Base-by-base conservation (phyloP, 1,140 invertebrate genomes). In the Drosophila jambulina region DNA sequence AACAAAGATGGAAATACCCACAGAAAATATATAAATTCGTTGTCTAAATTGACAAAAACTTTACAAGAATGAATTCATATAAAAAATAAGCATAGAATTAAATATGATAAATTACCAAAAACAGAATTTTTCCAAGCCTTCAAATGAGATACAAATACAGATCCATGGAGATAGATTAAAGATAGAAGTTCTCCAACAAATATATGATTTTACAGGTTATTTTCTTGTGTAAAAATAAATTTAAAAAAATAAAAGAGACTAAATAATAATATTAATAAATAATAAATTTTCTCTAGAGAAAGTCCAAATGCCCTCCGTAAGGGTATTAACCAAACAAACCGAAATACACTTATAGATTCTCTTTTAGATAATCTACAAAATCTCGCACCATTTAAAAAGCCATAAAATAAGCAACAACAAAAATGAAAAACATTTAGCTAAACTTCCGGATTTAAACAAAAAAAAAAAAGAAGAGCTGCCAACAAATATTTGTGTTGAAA, bases 351-450 rank as follows among this genome's bases (percentile, higher is more conserved):
- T 64, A 76, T 49, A 58, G 43, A 71, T 71, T 60, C 34, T 34
- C 36, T 62, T 42, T 46, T 76, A 45, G 45, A 63, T 43, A 54
- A 75, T 63, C 46, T 74, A 57, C 69, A 56, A 42, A 72, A 64
- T 68, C 58, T 68, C 63, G 80, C 69, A 59, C 57, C 75, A 75
- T 82, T 82, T 75, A 83, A 84, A 80, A 67, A 64, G 51, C 71
- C 53, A 83, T 83, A 62, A 84, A 84, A 84, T 25, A 69, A 53
- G 36, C 36, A 51, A 49, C 38, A 46, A 72, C 38, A 58, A 43
- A 13, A 12, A 54, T 34, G 19, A 45, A 75, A 45, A 69, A 71
- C 45, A 70, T 75, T 79, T 83, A 58, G 70, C 57, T 57, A 82
- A 78, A 76, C 81, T 83, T 83, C 81, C 81, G 81, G 76, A 75